A percentile compares a stretch with the other conserved stretches of the same genome.
These are phyloP conservation scores for Tetramorium alpestre DNA, from an alignment of 1,140 invertebrate genomes.

Conservation along the genomic window DNA sequence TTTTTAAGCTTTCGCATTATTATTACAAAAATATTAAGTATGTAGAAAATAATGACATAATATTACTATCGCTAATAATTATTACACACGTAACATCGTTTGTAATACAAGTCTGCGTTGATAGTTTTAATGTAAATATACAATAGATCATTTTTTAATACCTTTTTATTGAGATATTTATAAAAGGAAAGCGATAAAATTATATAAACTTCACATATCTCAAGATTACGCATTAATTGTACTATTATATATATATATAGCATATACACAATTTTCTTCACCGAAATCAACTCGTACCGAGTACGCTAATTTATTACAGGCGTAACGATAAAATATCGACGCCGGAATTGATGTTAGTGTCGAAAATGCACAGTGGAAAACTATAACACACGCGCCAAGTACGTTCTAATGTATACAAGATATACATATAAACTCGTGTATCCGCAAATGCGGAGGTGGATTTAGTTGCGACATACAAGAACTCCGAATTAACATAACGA, in stretches of 20 bases:
- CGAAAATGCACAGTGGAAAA: constrained; percentile 41
- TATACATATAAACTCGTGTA: constrained; percentile 33
- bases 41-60: constrained; percentile 56
- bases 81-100: constrained; percentile 65
- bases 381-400: constrained; percentile 42
- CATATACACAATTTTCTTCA: constrained; percentile 53
- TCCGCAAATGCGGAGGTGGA: not conserved
- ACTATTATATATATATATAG: constrained; percentile 43
- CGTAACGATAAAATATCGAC: constrained; percentile 27
- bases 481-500: constrained; percentile 31
- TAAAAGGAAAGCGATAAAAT: constrained; percentile 56
- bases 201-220: constrained; percentile 58
- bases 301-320: constrained; percentile 31
- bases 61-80: constrained; percentile 66
- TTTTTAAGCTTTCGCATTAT: constrained; percentile 61
- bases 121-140: constrained; percentile 60
- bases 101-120: constrained; percentile 66
- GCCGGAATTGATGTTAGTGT: not conserved
- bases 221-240: constrained; percentile 55
- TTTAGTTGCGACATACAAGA: constrained; percentile 34
- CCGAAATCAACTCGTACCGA: constrained; percentile 29
- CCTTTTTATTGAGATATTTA: constrained; percentile 49
- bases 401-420: constrained; percentile 49
- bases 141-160: constrained; percentile 58
- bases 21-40: constrained; percentile 65